Percentiles rank a stretch among this genome's conserved stretches.
Evolutionary conservation across 2,797 vertebrate genomes (phyloP).

Genomic region (Hydrolagus colliei): DNA sequence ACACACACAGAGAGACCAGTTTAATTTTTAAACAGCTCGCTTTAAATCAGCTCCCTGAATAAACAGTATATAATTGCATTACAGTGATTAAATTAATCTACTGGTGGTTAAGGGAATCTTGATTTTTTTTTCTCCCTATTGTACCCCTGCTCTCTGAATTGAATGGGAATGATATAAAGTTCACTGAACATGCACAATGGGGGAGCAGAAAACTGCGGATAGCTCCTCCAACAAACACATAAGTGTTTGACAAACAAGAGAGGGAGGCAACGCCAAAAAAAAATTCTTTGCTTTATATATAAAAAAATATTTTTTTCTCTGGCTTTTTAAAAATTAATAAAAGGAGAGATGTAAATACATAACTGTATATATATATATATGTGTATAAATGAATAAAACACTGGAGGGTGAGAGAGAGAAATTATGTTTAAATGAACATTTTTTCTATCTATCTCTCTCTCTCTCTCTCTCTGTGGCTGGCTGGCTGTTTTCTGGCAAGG

Average conservation of each 20-base stretch:
- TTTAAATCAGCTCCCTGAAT: constrained; percentile 70
- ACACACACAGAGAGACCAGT: constrained; percentile 53
- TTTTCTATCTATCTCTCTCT: background rate
- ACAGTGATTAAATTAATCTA: constrained; percentile 77
- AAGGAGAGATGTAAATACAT: too few relatives aligned
- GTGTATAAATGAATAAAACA: background rate
- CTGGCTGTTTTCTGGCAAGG: background rate
- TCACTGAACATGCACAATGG: constrained; percentile 74
- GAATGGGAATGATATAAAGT: constrained; percentile 59
- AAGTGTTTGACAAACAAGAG: constrained; percentile 44
- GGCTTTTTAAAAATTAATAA: too few relatives aligned
- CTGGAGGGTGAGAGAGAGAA: too few relatives aligned
- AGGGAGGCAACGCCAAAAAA: constrained; percentile 42
- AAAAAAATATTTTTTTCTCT: too few relatives aligned
- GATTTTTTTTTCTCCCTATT: constrained; percentile 26
- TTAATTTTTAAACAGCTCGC: constrained; percentile 72
- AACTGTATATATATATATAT: too few relatives aligned
- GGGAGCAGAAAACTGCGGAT: constrained; percentile 52
- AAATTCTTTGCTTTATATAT: background rate
- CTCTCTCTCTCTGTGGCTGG: background rate
- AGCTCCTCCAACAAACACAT: constrained; percentile 51
- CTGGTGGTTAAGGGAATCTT: constrained; percentile 59
- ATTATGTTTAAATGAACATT: background rate
- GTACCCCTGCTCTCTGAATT: constrained; percentile 44
- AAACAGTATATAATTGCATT: constrained; percentile 77